These are phyloP conservation scores for Sinelater perroti DNA, from an alignment of 2,888 invertebrate genomes.

Conservation along the genomic window DNA sequence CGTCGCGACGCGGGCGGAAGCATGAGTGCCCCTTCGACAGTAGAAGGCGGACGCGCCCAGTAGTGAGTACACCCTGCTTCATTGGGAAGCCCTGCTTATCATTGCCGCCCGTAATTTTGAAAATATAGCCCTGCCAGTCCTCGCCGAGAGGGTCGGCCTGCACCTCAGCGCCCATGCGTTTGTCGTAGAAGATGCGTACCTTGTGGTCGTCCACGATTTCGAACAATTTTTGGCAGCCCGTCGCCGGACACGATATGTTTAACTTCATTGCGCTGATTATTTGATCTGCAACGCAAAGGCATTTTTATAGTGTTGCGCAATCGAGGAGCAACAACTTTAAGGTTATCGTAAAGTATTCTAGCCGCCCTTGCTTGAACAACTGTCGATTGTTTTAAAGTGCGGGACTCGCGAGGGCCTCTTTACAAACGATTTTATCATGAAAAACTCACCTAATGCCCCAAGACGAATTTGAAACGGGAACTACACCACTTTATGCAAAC, in stretches of 20 bases:
- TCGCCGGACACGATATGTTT: slow-evolving; percentile 96
- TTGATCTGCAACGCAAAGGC: neutral
- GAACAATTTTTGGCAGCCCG: slow-evolving; percentile 96
- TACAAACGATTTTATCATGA: neutral
- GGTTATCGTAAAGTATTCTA: neutral
- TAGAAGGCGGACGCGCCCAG: slow-evolving; percentile 91
- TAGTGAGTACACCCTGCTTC: slow-evolving; percentile 98
- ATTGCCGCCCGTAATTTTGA: slow-evolving; percentile 95
- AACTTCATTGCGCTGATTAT: slow-evolving; percentile 67
- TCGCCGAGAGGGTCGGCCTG: slow-evolving; percentile 92
- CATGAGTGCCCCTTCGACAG: slow-evolving; percentile 94
- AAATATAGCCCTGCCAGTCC: slow-evolving; percentile 98
- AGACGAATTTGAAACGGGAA: slow-evolving; percentile 38
- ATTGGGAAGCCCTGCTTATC: slow-evolving; percentile 99
- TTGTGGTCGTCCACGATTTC: slow-evolving; percentile 98
- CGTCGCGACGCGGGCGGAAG: slow-evolving; percentile 90
- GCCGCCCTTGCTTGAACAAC: neutral
- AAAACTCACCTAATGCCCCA: slow-evolving; percentile 39
- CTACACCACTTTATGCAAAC: slow-evolving; percentile 39
- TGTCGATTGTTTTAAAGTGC: slow-evolving; percentile 9
- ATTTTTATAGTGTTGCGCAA: too few species aligned
- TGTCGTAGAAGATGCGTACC: slow-evolving; percentile 95
- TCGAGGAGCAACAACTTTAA: neutral
- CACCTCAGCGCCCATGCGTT: slow-evolving; percentile 96
- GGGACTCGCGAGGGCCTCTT: neutral